These are phyloP conservation scores for Lissonota sp. DNA, from an alignment of 2,888 invertebrate species.

Conservation along the genomic window DNA sequence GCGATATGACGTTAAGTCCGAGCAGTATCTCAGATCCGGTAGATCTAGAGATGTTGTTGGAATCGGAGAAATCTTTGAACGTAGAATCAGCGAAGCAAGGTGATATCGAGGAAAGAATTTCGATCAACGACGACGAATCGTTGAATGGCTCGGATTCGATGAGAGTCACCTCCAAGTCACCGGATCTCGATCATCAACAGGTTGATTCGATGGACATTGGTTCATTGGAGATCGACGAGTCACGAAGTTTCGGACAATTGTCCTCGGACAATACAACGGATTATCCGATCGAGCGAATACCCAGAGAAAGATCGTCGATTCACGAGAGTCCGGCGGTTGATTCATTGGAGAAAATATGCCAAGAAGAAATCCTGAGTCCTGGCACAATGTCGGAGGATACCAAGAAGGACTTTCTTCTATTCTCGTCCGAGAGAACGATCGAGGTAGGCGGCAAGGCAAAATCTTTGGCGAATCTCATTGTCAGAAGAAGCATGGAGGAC, in stretches of 20 bases:
- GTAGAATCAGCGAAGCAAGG: slow-evolving; percentile 75
- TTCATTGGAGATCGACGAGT: slow-evolving; percentile 78
- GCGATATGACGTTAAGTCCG: slow-evolving; percentile 79
- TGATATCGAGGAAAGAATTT: slow-evolving; percentile 71
- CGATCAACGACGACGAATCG: slow-evolving; percentile 52
- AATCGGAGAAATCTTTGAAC: slow-evolving; percentile 60
- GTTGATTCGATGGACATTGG: slow-evolving; percentile 78
- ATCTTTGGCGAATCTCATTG: slow-evolving; percentile 45
- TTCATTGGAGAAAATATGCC: slow-evolving; percentile 75
- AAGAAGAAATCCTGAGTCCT: slow-evolving; percentile 76
- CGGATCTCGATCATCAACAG: slow-evolving; percentile 68
- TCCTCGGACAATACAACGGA: background rate
- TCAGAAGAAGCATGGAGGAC: slow-evolving; percentile 64
- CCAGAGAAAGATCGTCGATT: slow-evolving; percentile 68
- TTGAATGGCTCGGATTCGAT: slow-evolving; percentile 54
- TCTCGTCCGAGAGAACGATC: slow-evolving; percentile 65
- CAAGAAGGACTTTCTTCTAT: slow-evolving; percentile 73
- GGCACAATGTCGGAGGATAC: slow-evolving; percentile 77
- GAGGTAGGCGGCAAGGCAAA: slow-evolving; percentile 29
- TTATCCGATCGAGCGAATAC: background rate
- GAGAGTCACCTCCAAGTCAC: slow-evolving; percentile 71
- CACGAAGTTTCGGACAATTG: slow-evolving; percentile 18
- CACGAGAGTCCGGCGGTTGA: slow-evolving; percentile 77
- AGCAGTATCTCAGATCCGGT: slow-evolving; percentile 80
- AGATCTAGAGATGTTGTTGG: slow-evolving; percentile 77